Percentiles rank a stretch among this genome's conserved stretches.
Conservation (phyloP, 1,140 invertebrate genomes). For the Lordiphosa collinella region DNA sequence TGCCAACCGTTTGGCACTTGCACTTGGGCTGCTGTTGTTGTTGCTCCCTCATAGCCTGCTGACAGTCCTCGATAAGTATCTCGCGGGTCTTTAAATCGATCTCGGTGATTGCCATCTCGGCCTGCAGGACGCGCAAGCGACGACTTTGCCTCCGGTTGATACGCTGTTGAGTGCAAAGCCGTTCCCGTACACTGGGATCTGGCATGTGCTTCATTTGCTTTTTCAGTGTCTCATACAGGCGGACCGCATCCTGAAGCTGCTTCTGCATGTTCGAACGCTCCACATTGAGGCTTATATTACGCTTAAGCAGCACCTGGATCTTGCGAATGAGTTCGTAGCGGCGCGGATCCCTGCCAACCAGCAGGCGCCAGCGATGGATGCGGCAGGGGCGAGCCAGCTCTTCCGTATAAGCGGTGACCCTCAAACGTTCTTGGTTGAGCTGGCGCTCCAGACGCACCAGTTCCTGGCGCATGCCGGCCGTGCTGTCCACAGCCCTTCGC, state of each 20-base stretch:
- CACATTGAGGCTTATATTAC: conserved; percentile 32
- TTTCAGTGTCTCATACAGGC: conserved; percentile 27
- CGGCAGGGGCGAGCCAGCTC: conserved; percentile 89
- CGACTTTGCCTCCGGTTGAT: conserved; percentile 39
- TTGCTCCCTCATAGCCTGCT: conserved; percentile 25
- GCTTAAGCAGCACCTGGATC: conserved; percentile 84
- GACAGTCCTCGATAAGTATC: conserved; percentile 42
- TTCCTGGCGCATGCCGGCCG: conserved; percentile 83
- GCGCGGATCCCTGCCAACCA: conserved; percentile 86
- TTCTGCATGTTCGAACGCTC: conserved; percentile 18
- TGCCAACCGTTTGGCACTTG: neutral
- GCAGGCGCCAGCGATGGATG: conserved; percentile 88
- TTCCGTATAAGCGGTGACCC: conserved; percentile 86
- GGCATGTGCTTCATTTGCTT: conserved; percentile 13
- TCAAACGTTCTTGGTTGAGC: conserved; percentile 85
- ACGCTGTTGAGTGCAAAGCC: conserved; percentile 36
- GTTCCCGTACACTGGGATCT: conserved; percentile 11
- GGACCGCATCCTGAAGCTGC: conserved; percentile 6
- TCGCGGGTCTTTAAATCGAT: conserved; percentile 61
- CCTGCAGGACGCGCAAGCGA: conserved; percentile 45
- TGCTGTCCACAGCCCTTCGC: conserved; percentile 82
- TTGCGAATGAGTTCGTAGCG: conserved; percentile 85
- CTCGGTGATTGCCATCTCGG: conserved; percentile 61
- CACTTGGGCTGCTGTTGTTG: conserved; percentile 4
- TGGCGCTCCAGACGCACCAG: conserved; percentile 87